These are phyloP conservation scores for Adrianichthys oophorus DNA, from an alignment of 2,797 vertebrate species.

Conservation along the genomic window DNA sequence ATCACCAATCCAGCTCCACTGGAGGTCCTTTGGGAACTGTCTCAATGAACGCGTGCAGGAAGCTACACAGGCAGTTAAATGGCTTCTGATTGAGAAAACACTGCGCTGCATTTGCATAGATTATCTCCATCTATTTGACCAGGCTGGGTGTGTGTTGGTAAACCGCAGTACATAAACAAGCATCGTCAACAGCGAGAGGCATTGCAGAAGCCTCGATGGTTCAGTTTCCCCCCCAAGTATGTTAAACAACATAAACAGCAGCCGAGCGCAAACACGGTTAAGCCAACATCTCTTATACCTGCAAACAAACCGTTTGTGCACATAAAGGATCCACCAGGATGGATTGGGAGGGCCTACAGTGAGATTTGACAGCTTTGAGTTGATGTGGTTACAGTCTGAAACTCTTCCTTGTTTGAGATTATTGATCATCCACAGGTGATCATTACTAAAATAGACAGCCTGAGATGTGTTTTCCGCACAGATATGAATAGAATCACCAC, in stretches of 20 bases:
- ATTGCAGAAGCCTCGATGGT: not conserved
- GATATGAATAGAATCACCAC: too few species aligned
- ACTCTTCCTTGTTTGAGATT: slow-evolving; percentile 57
- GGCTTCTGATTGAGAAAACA: slow-evolving; percentile 68
- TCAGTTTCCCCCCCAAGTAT: not conserved
- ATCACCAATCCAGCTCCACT: slow-evolving; percentile 48
- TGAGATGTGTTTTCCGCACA: not conserved
- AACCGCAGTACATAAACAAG: slow-evolving; percentile 51
- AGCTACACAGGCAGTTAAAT: slow-evolving; percentile 61
- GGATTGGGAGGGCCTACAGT: not conserved
- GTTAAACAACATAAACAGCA: slow-evolving; percentile 32
- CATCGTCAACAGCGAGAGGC: slow-evolving; percentile 42
- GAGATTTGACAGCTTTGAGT: slow-evolving; percentile 46
- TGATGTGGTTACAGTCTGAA: slow-evolving; percentile 61
- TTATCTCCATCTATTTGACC: slow-evolving; percentile 72
- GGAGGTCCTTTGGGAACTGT: slow-evolving; percentile 49
- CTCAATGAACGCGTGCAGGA: slow-evolving; percentile 55
- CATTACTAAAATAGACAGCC: slow-evolving; percentile 41
- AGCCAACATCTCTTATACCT: slow-evolving; percentile 34
- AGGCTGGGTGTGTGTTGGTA: slow-evolving; percentile 62
- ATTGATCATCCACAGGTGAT: slow-evolving; percentile 70
- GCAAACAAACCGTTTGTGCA: slow-evolving; percentile 46
- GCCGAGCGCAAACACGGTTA: slow-evolving; percentile 29
- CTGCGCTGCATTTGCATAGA: slow-evolving; percentile 63
- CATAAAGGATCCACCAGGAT: slow-evolving; percentile 5